A percentile compares a stretch with the other conserved stretches of the same genome.
Evolutionary conservation across 2,113 vertebrate species (phyloP).

Genomic region (Cryptomyrus ogoouensis): DNA sequence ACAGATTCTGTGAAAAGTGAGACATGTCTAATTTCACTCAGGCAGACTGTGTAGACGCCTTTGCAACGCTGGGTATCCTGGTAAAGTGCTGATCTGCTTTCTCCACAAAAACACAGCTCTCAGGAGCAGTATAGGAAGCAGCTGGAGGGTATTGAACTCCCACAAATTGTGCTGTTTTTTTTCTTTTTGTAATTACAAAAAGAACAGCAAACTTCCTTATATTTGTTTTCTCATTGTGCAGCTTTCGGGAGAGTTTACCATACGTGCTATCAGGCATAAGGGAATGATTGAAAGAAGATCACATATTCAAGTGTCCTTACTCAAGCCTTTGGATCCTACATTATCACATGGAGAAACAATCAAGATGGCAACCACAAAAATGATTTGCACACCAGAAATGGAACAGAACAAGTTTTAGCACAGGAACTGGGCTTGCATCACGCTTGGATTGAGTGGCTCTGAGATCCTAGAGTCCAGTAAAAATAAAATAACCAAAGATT

Average conservation of each 20-base stretch:
- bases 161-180: conserved; percentile 26
- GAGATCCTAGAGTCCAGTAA: conserved; percentile 31
- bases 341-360: conserved; percentile 24
- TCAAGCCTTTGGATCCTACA: not conserved
- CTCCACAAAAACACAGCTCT: conserved; percentile 54
- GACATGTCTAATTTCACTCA: conserved; percentile 32
- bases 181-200: not conserved
- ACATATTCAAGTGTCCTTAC: not conserved
- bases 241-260: not conserved
- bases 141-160: conserved; percentile 49
- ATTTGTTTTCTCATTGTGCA: not conserved
- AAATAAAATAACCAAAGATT: conserved; percentile 36
- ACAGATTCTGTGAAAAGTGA: conserved; percentile 46
- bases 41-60: conserved; percentile 43
- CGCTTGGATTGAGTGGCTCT: conserved; percentile 20
- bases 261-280: not conserved
- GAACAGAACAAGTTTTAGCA: conserved; percentile 1
- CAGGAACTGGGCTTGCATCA: conserved; percentile 23
- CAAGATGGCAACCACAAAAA: conserved; percentile 17
- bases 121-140: conserved; percentile 40
- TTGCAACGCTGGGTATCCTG: conserved; percentile 45
- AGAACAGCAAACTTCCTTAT: not conserved
- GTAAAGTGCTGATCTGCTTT: conserved; percentile 52
- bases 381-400: conserved; percentile 20
- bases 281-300: not conserved